Percentiles rank a stretch among this genome's conserved stretches.
phyloP scores from a whole-genome alignment of 1,140 invertebrate genomes.

The Orius insidiosus region DNA sequence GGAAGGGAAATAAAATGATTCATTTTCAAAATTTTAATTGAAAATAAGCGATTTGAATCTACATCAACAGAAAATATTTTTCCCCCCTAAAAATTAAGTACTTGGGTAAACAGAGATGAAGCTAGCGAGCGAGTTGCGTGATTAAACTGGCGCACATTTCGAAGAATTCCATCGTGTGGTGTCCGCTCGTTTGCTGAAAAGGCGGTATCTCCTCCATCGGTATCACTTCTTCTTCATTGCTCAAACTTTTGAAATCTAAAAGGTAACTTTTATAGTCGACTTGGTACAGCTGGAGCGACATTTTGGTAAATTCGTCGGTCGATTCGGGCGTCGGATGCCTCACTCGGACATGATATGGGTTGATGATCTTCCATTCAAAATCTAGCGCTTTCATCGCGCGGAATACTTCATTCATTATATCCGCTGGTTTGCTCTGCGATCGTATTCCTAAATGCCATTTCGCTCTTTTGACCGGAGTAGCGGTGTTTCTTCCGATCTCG shows the following conservation, averaged over 20 bases:
- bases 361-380: slow-evolving; percentile 98
- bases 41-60: background rate
- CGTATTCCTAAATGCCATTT: slow-evolving; percentile 99
- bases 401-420: slow-evolving; percentile 99
- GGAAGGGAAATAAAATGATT: slow-evolving; percentile 2
- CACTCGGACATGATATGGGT: slow-evolving; percentile 85
- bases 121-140: slow-evolving; percentile 81
- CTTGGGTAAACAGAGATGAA: background rate
- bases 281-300: slow-evolving; percentile 97
- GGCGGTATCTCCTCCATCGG: slow-evolving; percentile 21
- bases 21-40: slow-evolving; percentile 11
- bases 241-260: slow-evolving; percentile 92
- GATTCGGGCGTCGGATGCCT: slow-evolving; percentile 62
- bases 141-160: slow-evolving; percentile 99
- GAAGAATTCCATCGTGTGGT: slow-evolving; percentile 99
- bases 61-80: background rate
- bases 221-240: slow-evolving; percentile 41
- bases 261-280: slow-evolving; percentile 96
- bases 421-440: slow-evolving; percentile 95
- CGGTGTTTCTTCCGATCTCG: slow-evolving; percentile 22
- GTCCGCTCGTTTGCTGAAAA: slow-evolving; percentile 25
- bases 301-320: slow-evolving; percentile 74
- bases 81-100: no score
- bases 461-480: slow-evolving; percentile 70
- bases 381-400: slow-evolving; percentile 94